These are phyloP conservation scores for Rachycentron canadum DNA, from an alignment of 2,797 vertebrate species.

Conservation along the genomic window DNA sequence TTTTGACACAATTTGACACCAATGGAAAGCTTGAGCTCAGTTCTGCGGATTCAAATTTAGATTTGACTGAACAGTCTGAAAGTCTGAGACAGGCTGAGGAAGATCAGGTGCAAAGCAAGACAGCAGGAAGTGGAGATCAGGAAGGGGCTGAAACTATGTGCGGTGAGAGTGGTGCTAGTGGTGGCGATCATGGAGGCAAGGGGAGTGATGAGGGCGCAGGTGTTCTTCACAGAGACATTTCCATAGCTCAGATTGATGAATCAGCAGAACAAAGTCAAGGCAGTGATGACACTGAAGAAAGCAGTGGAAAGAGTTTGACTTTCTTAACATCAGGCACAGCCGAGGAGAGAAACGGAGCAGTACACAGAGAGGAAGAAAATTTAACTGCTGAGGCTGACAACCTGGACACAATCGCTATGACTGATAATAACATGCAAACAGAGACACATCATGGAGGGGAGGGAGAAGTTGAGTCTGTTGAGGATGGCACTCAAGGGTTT, in stretches of 20 bases:
- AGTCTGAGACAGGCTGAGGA: background rate
- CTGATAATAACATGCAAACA: slow-evolving; percentile 9
- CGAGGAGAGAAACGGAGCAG: background rate
- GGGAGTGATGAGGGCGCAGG: background rate
- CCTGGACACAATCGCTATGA: background rate
- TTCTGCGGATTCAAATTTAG: slow-evolving; percentile 10
- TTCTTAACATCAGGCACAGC: background rate
- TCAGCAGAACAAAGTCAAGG: slow-evolving; percentile 7
- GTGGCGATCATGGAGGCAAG: background rate
- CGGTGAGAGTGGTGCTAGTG: background rate
- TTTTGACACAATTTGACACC: background rate
- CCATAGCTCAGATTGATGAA: slow-evolving; percentile 9
- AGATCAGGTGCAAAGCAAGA: background rate
- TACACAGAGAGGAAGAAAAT: background rate
- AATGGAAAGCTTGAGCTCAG: background rate
- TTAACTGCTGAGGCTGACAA: background rate
- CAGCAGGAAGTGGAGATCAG: background rate
- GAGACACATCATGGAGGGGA: background rate
- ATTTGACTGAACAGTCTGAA: background rate
- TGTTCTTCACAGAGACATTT: slow-evolving; percentile 1
- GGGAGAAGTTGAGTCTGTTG: background rate
- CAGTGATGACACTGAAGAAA: background rate
- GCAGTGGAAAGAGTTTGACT: background rate
- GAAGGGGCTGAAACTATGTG: background rate
- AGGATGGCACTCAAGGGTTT: slow-evolving; percentile 12